Percentiles rank a stretch among this genome's conserved stretches.
Evolutionary conservation across 1,140 invertebrate genomes (phyloP).

Genomic region (Drosophila setifemur): DNA sequence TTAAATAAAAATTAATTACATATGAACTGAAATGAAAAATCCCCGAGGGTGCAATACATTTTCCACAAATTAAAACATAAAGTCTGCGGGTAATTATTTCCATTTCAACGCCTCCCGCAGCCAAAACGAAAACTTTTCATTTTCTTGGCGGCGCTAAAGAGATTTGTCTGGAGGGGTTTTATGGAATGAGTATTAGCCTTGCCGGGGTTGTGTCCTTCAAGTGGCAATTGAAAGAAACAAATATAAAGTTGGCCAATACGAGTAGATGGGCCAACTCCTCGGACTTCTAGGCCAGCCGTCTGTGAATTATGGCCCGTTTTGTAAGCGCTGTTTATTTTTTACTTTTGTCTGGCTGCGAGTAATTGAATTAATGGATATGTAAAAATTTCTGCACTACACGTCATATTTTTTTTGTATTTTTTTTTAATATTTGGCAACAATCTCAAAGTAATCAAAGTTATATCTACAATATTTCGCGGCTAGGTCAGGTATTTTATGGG

Average conservation of each 20-base stretch:
- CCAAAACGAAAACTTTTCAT: slow-evolving; percentile 41
- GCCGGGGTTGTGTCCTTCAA: slow-evolving; percentile 56
- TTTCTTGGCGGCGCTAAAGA: slow-evolving; percentile 25
- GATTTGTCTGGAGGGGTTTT: slow-evolving; percentile 36
- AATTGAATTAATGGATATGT: slow-evolving; percentile 69
- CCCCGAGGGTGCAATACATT: neutral
- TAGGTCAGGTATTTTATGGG: slow-evolving; percentile 60
- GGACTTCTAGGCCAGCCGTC: slow-evolving; percentile 68
- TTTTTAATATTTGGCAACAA: slow-evolving; percentile 72
- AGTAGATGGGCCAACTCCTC: slow-evolving; percentile 42
- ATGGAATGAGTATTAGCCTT: slow-evolving; percentile 3
- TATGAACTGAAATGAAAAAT: slow-evolving; percentile 5
- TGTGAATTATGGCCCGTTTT: slow-evolving; percentile 71
- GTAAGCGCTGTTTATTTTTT: slow-evolving; percentile 61
- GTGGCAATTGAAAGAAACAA: slow-evolving; percentile 56
- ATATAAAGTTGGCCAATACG: slow-evolving; percentile 48
- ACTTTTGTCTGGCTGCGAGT: slow-evolving; percentile 29
- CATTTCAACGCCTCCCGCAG: slow-evolving; percentile 55
- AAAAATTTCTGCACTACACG: slow-evolving; percentile 64
- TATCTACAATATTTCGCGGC: slow-evolving; percentile 32
- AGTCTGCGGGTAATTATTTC: slow-evolving; percentile 77
- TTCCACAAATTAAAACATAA: slow-evolving; percentile 43
- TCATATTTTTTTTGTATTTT: no score
- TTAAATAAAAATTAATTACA: slow-evolving; percentile 11
- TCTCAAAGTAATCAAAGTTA: slow-evolving; percentile 13